Percentiles rank a stretch among this genome's conserved stretches.
Evolutionary conservation across 1,140 invertebrate species (phyloP).

Genomic region (Battus philenor): DNA sequence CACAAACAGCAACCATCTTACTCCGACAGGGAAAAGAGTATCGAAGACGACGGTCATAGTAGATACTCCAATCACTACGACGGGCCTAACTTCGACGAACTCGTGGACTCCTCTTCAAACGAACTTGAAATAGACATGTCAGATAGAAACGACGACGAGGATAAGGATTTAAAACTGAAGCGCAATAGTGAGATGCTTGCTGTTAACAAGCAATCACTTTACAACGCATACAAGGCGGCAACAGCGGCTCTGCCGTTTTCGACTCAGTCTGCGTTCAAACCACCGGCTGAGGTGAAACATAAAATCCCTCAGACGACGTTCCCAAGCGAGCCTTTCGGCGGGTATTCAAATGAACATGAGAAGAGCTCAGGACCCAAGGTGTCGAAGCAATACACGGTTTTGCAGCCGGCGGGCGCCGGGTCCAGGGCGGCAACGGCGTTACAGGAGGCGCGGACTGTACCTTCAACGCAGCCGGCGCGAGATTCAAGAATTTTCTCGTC

Average conservation of each 20-base stretch:
- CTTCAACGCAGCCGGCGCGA: slow-evolving; percentile 67
- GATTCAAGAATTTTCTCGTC: slow-evolving; percentile 70
- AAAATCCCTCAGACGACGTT: slow-evolving; percentile 64
- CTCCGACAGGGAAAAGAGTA: slow-evolving; percentile 62
- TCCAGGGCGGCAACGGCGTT: slow-evolving; percentile 86
- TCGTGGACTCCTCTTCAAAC: slow-evolving; percentile 87
- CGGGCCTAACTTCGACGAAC: slow-evolving; percentile 85
- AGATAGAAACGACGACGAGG: slow-evolving; percentile 76
- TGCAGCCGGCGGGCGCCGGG: slow-evolving; percentile 86
- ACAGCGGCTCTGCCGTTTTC: slow-evolving; percentile 79
- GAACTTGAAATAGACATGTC: slow-evolving; percentile 89
- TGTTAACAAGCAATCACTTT: slow-evolving; percentile 69
- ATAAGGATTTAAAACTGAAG: slow-evolving; percentile 63
- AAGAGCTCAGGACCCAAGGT: slow-evolving; percentile 46
- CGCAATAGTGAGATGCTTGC: slow-evolving; percentile 67
- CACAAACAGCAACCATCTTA: slow-evolving; percentile 31
- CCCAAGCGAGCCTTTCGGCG: slow-evolving; percentile 57
- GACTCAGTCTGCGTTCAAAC: slow-evolving; percentile 84
- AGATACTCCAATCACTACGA: slow-evolving; percentile 79
- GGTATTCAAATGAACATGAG: slow-evolving; percentile 60
- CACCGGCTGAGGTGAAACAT: slow-evolving; percentile 79
- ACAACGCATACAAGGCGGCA: slow-evolving; percentile 74
- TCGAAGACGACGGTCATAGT: slow-evolving; percentile 52
- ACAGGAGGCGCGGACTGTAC: slow-evolving; percentile 84
- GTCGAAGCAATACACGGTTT: slow-evolving; percentile 86